These are phyloP conservation scores for Gymnogyps californianus DNA, from an alignment of 2,113 vertebrate species.

Conservation along the genomic window DNA sequence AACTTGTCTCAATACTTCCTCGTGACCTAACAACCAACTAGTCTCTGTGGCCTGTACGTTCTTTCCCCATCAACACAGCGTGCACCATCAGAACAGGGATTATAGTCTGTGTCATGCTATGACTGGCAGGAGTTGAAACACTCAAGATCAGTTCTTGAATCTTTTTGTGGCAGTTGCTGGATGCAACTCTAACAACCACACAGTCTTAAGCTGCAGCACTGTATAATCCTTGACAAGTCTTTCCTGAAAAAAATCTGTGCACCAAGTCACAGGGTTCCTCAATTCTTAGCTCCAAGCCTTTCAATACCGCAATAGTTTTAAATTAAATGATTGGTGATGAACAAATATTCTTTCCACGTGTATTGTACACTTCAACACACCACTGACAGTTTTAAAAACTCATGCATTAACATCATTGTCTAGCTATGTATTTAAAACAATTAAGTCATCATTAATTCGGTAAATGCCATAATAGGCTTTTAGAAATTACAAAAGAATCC, in stretches of 20 bases:
- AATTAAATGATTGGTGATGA: conserved; percentile 1
- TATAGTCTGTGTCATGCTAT: background rate
- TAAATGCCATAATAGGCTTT: conserved; percentile 26
- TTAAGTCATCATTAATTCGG: conserved; percentile 33
- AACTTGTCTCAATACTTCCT: background rate
- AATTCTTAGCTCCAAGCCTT: background rate
- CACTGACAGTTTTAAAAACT: conserved; percentile 27
- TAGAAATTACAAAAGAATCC: conserved; percentile 13
- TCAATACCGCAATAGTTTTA: background rate
- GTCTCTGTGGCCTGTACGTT: background rate
- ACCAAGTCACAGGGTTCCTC: background rate
- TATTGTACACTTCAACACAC: background rate
- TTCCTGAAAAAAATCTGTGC: background rate
- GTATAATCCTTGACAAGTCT: background rate
- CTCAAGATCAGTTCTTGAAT: background rate
- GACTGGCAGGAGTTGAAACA: background rate
- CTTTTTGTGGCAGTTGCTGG: background rate
- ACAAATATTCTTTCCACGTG: background rate
- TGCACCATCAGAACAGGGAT: background rate
- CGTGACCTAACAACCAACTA: background rate
- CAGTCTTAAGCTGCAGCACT: background rate
- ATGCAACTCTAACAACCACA: background rate
- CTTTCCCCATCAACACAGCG: background rate
- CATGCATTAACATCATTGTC: background rate
- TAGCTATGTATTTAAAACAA: conserved; percentile 49